phyloP scores from a whole-genome alignment of 2,888 invertebrate genomes.

The Ferdinandea cuprea region DNA sequence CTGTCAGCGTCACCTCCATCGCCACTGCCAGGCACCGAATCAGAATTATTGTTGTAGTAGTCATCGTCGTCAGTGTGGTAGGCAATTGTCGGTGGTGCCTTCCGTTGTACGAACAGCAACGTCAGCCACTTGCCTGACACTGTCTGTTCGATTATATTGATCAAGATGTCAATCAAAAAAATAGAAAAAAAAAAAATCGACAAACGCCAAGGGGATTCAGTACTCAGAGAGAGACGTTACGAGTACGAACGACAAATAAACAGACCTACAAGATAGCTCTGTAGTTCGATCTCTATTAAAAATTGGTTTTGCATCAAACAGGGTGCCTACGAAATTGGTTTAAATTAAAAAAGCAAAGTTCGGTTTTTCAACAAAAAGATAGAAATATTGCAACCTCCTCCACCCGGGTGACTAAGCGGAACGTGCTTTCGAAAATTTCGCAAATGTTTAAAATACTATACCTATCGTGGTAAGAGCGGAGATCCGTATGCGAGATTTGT shows the following conservation, averaged over 20 bases:
- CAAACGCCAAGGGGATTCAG: background rate
- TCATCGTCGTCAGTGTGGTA: conserved; percentile 17
- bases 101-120: conserved; percentile 20
- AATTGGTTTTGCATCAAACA: background rate
- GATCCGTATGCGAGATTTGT: no score
- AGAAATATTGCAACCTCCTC: no score
- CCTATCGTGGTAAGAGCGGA: no score
- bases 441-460: no score
- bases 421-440: no score
- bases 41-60: conserved; percentile 19
- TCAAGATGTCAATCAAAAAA: conserved; percentile 68
- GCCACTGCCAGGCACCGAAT: conserved; percentile 52
- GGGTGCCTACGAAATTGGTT: no score
- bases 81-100: conserved; percentile 19
- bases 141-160: conserved; percentile 58
- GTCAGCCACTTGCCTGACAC: conserved; percentile 57
- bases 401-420: no score
- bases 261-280: no score
- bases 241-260: no score
- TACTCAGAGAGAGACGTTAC: background rate
- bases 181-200: conserved; percentile 24
- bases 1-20: conserved; percentile 15
- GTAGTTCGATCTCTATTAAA: no score
- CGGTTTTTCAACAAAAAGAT: no score
- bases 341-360: no score